A percentile compares a stretch with the other conserved stretches of the same genome.
phyloP scores from a whole-genome alignment of 2,888 invertebrate genomes.

The Lumbricus terrestris region DNA sequence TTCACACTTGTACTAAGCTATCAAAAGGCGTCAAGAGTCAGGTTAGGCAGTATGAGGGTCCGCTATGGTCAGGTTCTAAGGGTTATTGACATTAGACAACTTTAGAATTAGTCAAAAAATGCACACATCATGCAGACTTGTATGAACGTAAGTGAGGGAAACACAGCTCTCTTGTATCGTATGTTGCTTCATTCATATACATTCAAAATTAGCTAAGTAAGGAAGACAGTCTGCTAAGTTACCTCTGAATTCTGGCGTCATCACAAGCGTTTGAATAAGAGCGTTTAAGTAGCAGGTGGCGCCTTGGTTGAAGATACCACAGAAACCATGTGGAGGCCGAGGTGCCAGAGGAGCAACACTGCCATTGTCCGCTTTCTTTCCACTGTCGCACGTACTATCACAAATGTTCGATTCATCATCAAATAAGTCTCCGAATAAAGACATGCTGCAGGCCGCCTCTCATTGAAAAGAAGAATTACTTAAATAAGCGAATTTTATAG shows the following conservation, averaged over 20 bases:
- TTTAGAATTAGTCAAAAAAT: background rate
- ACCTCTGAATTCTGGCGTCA: slow-evolving; percentile 60
- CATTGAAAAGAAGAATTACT: background rate
- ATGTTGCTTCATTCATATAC: background rate
- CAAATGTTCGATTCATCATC: background rate
- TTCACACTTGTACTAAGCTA: too few species aligned
- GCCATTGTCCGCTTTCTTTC: background rate
- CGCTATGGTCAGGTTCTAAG: too few species aligned
- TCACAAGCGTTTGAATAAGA: slow-evolving; percentile 57
- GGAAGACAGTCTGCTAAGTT: background rate
- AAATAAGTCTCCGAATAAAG: slow-evolving; percentile 18
- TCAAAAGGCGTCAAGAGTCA: too few species aligned
- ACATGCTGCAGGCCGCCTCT: background rate
- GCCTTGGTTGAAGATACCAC: slow-evolving; percentile 59
- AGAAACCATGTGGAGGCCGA: slow-evolving; percentile 29
- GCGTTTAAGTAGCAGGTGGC: slow-evolving; percentile 60
- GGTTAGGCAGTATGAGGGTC: too few species aligned
- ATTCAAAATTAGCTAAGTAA: background rate
- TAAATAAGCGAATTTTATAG: background rate
- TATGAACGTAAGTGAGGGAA: background rate
- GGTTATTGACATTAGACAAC: too few species aligned
- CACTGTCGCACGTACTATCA: background rate
- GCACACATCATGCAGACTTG: background rate
- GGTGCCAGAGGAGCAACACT: slow-evolving; percentile 15
- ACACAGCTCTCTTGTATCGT: background rate